A percentile compares a stretch with the other conserved stretches of the same genome.
Evolutionary conservation across 2,113 vertebrate species (phyloP).

Genomic region (Channa argus): DNA sequence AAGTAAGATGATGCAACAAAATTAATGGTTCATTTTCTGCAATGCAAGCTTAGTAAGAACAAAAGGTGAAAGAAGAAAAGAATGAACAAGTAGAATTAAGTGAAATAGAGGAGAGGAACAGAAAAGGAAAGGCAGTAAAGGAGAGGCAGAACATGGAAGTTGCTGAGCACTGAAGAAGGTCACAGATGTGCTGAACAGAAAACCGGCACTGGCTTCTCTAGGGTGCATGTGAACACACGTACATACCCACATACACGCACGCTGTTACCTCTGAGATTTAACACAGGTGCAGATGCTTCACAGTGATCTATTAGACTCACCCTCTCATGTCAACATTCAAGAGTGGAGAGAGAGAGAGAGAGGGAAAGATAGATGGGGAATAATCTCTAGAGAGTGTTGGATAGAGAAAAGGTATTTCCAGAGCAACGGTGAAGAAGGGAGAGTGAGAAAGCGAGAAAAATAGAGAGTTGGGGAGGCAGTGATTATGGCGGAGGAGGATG

Average conservation of each 20-base stretch:
- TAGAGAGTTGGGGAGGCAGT: conserved; percentile 43
- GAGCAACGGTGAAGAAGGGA: conserved; percentile 43
- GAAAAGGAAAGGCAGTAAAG: conserved; percentile 1
- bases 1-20: conserved; percentile 8
- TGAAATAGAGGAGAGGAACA: conserved; percentile 17
- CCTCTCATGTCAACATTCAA: conserved; percentile 77
- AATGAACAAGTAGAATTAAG: conserved; percentile 22
- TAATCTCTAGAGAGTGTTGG: conserved; percentile 61
- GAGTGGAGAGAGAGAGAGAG: conserved; percentile 70
- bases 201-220: conserved; percentile 52
- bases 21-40: conserved; percentile 21
- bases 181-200: conserved; percentile 74
- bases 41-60: conserved; percentile 11
- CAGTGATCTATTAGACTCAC: conserved; percentile 79
- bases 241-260: conserved; percentile 18
- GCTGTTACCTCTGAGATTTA: conserved; percentile 72
- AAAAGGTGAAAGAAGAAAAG: neutral
- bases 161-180: conserved; percentile 68
- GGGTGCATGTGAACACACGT: conserved; percentile 34
- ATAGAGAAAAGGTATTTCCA: conserved; percentile 71
- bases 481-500: conserved; percentile 56
- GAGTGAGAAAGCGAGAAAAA: conserved; percentile 6
- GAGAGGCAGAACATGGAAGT: conserved; percentile 37
- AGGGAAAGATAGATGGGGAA: conserved; percentile 73
- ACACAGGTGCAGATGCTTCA: conserved; percentile 81